Evolutionary conservation across 92 coral and sea anemone genomes (phyloP), one percentile per base, ranked within the genome.

Genomic region (Parazoanthus atlanticus): DNA sequence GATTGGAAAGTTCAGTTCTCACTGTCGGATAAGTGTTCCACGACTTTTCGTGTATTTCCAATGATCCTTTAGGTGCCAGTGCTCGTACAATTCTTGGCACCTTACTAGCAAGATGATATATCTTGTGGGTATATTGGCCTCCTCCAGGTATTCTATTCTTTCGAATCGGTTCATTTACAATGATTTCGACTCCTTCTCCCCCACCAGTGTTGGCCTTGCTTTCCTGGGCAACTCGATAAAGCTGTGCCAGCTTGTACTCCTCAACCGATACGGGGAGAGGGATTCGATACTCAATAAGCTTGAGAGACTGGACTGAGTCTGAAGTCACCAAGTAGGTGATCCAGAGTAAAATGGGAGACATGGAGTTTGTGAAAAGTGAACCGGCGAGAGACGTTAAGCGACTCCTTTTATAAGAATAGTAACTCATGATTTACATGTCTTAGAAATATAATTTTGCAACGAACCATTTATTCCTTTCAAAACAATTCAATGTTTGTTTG

Each of bases 171-270:
- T 90, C 93, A 85, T 97, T 95, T 19, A 0, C 8, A 2, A 93
- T 1, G 1, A 97, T 96, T 86, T 97, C 98, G 29, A 97, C 90
- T 26, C 99, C 99, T 73, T 97, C 99, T 26, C 98, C 99, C 13
- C 98, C 98, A 34, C 99, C 99, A 10, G 99, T 97, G 67, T 95
- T 98, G 69, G 91, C 93, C 84, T 94, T 97, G 89, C 98, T 95
- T 52, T 98, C 99, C 82, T 97, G 98, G 46, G 96, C 95, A 2
- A 94, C 96, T 67, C 97, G 94, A 61, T 97, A 97, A 49, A 94
- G 89, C 91, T 97, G 99, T 4, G 93, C 99, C 31, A 95, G 92
- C 23, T 92, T 72, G 82, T 97, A 97, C 56, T 97, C 97, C 9
- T 93, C 94, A 15, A 95, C 97, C 0, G 98, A 94, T 33, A 97